Evolutionary conservation across 2,888 invertebrate genomes (phyloP).

Genomic region (Nomada flava): DNA sequence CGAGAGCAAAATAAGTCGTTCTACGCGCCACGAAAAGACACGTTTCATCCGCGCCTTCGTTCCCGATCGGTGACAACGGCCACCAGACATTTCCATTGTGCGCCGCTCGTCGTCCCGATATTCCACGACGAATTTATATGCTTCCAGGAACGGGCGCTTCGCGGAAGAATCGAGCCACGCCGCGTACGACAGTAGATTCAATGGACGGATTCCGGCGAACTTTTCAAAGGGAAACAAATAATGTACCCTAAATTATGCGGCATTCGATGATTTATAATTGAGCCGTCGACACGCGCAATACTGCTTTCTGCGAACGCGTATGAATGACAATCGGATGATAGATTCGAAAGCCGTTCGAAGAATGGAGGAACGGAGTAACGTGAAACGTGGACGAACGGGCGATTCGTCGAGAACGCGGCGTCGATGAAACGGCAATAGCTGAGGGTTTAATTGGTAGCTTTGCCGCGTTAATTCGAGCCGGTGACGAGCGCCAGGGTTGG

Average conservation of each 20-base stretch:
- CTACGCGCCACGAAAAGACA: slow-evolving; percentile 61
- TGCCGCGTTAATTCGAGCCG: slow-evolving; percentile 70
- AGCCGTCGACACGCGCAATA: background rate
- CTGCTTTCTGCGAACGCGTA: background rate
- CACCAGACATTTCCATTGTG: slow-evolving; percentile 72
- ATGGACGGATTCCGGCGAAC: background rate
- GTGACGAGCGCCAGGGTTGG: slow-evolving; percentile 58
- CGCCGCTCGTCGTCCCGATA: slow-evolving; percentile 37
- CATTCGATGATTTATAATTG: background rate
- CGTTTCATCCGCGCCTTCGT: slow-evolving; percentile 59
- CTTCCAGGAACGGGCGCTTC: slow-evolving; percentile 54
- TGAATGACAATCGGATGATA: background rate
- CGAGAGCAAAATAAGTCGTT: slow-evolving; percentile 70
- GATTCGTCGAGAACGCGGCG: slow-evolving; percentile 25
- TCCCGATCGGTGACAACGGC: slow-evolving; percentile 64
- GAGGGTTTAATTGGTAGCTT: slow-evolving; percentile 74
- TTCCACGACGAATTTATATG: slow-evolving; percentile 47
- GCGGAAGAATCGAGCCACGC: slow-evolving; percentile 25
- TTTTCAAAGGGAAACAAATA: background rate
- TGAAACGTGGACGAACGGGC: background rate
- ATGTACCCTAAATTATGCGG: background rate
- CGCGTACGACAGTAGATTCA: background rate
- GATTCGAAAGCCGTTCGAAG: background rate
- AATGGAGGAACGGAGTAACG: background rate
- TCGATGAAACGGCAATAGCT: slow-evolving; percentile 48